Base-by-base conservation (phyloP, 2,888 invertebrate genomes). In the Dicyrtomina minuta region DNA sequence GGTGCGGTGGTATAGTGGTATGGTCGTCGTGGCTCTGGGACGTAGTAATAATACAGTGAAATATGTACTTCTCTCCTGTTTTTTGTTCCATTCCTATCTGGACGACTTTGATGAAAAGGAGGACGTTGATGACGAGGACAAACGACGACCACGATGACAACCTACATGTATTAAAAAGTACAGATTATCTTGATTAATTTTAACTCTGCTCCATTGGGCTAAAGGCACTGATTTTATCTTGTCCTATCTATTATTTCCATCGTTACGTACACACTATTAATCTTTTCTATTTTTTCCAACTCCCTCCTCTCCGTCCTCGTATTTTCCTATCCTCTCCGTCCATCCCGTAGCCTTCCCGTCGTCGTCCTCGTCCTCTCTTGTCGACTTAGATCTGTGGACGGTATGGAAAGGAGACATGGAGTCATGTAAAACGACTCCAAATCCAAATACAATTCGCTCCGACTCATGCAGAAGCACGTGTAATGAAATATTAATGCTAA, bases 151-250 rank as follows among this genome's bases (percentile, higher is more conserved):
- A 39, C 39, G 64, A 65, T 53, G 64, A 65, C 53, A 53, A 55
- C 53, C 39, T 58, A 12, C 51, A 46, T 59, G 59, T 49, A 51
- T 67, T 67, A 67, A 67, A 67, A 67, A 46, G 46, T 67, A 59
- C 46, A 67, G 60, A 59, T 67, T 67, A 67, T 67, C 67, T 43
- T 67, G 67, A 67, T 67, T 67, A 67, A 67, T 67, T 67, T 59
- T 67, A 59, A 59, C 59, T 67, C 67, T 49, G 49, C 58, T 27
- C 33, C 59, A 67, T 59, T 59, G 59, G n/a, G 24, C 39, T 33
- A 33, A 53, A 49, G n/a, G 39, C 64, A 51, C 53, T 39, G 64
- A 53, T 65, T 65, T 65, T 65, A 65, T 65, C 64, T 62, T 26
- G 24, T 61, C 26, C 8, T 56, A 60, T 60, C 43, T 41, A 10